Base-by-base conservation (phyloP, 2,888 invertebrate genomes). In the Ecliptopera silaceata region DNA sequence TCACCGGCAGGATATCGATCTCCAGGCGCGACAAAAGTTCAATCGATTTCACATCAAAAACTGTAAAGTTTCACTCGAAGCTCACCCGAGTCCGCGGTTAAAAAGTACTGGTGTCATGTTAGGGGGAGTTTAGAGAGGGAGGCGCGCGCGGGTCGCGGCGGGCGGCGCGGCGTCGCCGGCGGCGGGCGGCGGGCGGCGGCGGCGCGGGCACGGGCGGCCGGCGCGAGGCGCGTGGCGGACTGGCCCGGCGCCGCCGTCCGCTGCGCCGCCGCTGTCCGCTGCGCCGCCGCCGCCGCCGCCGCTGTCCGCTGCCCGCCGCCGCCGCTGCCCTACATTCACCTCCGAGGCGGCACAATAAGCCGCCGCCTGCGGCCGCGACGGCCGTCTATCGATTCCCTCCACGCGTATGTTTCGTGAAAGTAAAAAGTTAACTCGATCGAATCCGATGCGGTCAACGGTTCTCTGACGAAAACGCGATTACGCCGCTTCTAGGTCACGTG, bases 401-500 rank as follows among this genome's bases (percentile, higher is more conserved):
- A 63, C 79, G 74, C 77, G 76, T 75, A 80, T 81, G 74, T 82
- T 79, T 77, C 82, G 83, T 84, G 82, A 84, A 85, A 86, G 81
- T 86, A 82, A 88, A 88, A 88, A 87, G 78, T 87, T 85, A 84
- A 85, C 86, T 81, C 87, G 81, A 85, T 85, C 83, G 81, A 85
- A 85, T 84, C 74, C 82, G 82, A 80, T 86, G 84, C 86, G 85
- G 86, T 81, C 84, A 79, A 81, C 77, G 79, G 71, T 78, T 79
- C 72, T 67, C 74, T 72, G 74, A 71, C 68, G 71, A 78, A 79
- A 81, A 82, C 84, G 81, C 82, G 79, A 80, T 78, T 72, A 75
- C 72, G 70, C 75, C 72, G 70, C 75, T 82, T 85, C 81, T 86
- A 82, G 87, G 83, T 84, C 88, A 81, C 80, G n/a, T n/a, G 78